Evolutionary conservation across 2,797 vertebrate genomes (phyloP).

Genomic region (Pyrocephalus nanus): DNA sequence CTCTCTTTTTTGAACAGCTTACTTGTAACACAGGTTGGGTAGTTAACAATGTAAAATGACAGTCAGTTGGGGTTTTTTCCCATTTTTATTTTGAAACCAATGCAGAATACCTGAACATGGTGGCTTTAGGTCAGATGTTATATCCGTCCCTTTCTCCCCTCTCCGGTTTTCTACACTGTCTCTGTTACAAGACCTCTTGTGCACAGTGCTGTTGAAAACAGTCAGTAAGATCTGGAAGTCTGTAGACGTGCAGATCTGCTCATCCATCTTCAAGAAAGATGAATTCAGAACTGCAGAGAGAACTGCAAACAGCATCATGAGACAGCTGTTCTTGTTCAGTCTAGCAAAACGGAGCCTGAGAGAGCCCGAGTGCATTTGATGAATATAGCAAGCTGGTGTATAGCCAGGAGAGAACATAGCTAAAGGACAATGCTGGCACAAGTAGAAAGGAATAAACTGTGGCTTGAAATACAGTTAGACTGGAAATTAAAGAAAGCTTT

Average conservation of each 20-base stretch:
- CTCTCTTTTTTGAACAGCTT: not conserved
- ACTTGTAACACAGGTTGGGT: not conserved
- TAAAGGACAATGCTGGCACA: slow-evolving; percentile 52
- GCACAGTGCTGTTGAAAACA: not conserved
- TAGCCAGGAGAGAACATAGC: slow-evolving; percentile 32
- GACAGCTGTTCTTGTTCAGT: slow-evolving; percentile 34
- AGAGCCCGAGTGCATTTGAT: not conserved
- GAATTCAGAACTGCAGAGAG: not conserved
- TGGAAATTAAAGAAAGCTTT: slow-evolving; percentile 51
- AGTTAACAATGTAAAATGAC: not conserved
- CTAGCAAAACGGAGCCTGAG: not conserved
- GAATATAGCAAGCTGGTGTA: not conserved
- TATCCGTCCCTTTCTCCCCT: not conserved
- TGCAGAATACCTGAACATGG: not conserved
- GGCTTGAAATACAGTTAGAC: slow-evolving; percentile 6
- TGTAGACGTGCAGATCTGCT: not conserved
- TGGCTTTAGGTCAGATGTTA: not conserved
- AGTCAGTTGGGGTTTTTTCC: rapidly evolving
- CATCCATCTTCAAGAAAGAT: not conserved
- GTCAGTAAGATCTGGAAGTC: not conserved
- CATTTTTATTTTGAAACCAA: not conserved
- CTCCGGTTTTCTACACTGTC: not conserved
- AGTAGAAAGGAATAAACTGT: slow-evolving; percentile 36
- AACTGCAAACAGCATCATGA: not conserved
- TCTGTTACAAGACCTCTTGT: not conserved